phyloP scores from a whole-genome alignment of 2,113 vertebrate genomes.

The Oncorhynchus masou region DNA sequence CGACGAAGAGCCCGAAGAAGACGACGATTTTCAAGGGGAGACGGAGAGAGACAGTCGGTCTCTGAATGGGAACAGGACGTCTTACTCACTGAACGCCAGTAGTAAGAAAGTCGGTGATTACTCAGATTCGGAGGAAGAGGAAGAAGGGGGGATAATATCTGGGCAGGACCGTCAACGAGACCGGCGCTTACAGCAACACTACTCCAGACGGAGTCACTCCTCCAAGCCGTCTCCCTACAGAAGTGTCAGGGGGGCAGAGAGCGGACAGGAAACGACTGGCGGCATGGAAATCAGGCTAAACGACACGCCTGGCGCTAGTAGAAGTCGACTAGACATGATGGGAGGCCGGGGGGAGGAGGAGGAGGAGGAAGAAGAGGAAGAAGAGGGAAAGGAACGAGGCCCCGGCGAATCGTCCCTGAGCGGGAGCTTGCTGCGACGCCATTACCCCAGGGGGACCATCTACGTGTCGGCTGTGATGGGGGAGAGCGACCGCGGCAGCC shows the following conservation, averaged over 20 bases:
- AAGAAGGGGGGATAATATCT: slow-evolving; percentile 55
- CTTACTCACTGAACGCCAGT: slow-evolving; percentile 63
- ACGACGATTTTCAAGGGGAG: slow-evolving; percentile 59
- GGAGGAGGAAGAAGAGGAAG: slow-evolving; percentile 39
- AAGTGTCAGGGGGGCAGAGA: slow-evolving; percentile 62
- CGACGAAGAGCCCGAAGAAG: slow-evolving; percentile 61
- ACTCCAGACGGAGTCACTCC: slow-evolving; percentile 70
- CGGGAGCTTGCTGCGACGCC: slow-evolving; percentile 41
- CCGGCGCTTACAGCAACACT: slow-evolving; percentile 55
- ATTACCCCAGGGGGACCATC: slow-evolving; percentile 50
- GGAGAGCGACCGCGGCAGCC: slow-evolving; percentile 28
- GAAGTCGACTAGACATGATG: slow-evolving; percentile 73
- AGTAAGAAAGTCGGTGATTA: slow-evolving; percentile 79
- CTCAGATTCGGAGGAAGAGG: slow-evolving; percentile 90
- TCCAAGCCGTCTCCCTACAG: slow-evolving; percentile 65
- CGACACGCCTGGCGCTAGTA: slow-evolving; percentile 65
- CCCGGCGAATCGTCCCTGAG: slow-evolving; percentile 27
- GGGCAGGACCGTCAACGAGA: slow-evolving; percentile 67
- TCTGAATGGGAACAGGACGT: slow-evolving; percentile 84
- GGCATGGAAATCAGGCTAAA: slow-evolving; percentile 61
- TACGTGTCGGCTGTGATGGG: slow-evolving; percentile 51
- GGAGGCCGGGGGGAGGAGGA: slow-evolving; percentile 64
- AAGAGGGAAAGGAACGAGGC: slow-evolving; percentile 49
- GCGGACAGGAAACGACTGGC: slow-evolving; percentile 65
- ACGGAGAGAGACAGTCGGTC: slow-evolving; percentile 68